Base-by-base conservation (phyloP, 2,797 vertebrate genomes). In the Microhierax caerulescens region DNA sequence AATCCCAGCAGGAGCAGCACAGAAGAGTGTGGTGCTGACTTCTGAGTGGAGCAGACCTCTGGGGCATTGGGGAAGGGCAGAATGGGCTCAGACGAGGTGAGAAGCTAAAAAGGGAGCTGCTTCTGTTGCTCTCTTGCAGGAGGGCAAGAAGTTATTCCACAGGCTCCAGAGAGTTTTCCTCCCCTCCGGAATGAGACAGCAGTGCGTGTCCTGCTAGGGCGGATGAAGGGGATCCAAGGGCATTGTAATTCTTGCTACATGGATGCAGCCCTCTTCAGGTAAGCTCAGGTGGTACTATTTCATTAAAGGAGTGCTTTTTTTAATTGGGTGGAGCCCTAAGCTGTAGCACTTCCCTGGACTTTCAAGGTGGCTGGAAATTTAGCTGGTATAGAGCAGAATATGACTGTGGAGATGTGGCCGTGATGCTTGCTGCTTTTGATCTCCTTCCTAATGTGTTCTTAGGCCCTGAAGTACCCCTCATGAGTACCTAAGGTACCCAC, bases 211-310 rank as follows among this genome's bases (percentile, higher is more conserved):
- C 95, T 99, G 91, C 93, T 80, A 74, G 99, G 99, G 18, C 94
- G 85, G 28, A 99, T 99, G 99, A 99, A 94, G 79, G 99, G 99
- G 11, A 99, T 99, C 93, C 99, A 99, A 79, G 99, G 99, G 32
- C 99, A 99, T 93, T 99, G 98, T 53, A 99, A 99, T 98, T 99
- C 99, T 95, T 99, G 99, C 97, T 99, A 99, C 93, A 99, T 99
- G 99, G 99, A 99, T 1, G 98, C 98, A 24, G 97, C 99, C 50
- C 99, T 99, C 47, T 99, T 99, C 97, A 98, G 99, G 99, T 99
- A 53, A 84, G 82, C 57, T 63, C 30, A 61, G 19, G 34, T 34
- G 47, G 6, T 59, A 64, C 13, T 6, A 1, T 16, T 18, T 43
- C 24, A 5, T 39, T 19, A 51, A 85, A 51, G 3, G 1, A 51